Percentiles rank a stretch among this genome's conserved stretches.
phyloP scores from a whole-genome alignment of 2,888 invertebrate genomes.

The Craniophora ligustri region DNA sequence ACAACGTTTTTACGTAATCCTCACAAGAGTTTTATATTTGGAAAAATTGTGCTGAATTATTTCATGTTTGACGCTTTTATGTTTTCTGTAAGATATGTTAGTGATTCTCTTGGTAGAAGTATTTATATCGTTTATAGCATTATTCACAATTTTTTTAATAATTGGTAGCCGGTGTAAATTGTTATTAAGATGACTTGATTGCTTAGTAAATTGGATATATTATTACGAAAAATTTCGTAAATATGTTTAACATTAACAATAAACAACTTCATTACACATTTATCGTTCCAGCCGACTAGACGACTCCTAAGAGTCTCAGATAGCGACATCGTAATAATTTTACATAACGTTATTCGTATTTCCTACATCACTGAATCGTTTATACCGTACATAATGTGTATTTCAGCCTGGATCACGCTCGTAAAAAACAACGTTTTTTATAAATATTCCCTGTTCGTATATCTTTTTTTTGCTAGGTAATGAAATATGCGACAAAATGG shows the following conservation, averaged over 20 bases:
- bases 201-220: too few species aligned
- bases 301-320: constrained; percentile 5
- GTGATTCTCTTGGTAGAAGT: not conserved
- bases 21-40: constrained; percentile 44
- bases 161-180: too few species aligned
- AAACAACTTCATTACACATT: not conserved
- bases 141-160: not conserved
- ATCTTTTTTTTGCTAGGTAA: constrained; percentile 56
- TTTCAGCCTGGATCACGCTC: constrained; percentile 41
- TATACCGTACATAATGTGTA: constrained; percentile 37
- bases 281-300: not conserved
- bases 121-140: not conserved
- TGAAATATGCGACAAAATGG: constrained; percentile 61
- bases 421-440: constrained; percentile 57
- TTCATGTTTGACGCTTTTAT: constrained; percentile 40
- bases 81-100: constrained; percentile 19
- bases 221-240: too few species aligned
- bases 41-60: constrained; percentile 39
- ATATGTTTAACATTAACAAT: too few species aligned
- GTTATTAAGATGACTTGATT: too few species aligned
- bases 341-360: constrained; percentile 23
- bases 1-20: constrained; percentile 48
- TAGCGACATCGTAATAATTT: constrained; percentile 9
- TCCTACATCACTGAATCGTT: constrained; percentile 33
- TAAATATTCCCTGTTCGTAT: constrained; percentile 45